Conservation (phyloP, 2,888 invertebrate species). For the Eurois occulta region DNA sequence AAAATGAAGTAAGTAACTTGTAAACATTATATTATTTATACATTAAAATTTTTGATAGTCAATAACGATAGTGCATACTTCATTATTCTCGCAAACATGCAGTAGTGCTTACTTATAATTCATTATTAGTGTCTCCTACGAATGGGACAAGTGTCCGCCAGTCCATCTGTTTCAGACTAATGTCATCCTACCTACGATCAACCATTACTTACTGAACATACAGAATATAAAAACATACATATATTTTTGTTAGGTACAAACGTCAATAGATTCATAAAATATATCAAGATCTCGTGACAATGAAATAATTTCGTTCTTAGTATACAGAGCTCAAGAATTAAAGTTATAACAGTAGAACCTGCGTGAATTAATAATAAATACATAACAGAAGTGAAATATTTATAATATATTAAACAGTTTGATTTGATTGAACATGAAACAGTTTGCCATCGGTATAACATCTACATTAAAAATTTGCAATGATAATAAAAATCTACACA, state of each 20-base stretch:
- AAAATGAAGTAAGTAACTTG: constrained; percentile 3
- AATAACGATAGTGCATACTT: not conserved
- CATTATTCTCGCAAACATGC: constrained; percentile 18
- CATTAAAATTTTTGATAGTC: not conserved
- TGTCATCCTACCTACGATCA: constrained; percentile 36
- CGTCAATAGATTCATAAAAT: constrained; percentile 46
- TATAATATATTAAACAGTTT: not conserved
- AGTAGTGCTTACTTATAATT: constrained; percentile 3
- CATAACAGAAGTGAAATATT: not conserved
- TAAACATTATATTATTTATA: constrained; percentile 4
- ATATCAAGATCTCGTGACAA: constrained; percentile 32
- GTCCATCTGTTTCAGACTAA: constrained; percentile 43
- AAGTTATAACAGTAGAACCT: not conserved
- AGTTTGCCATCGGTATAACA: constrained; percentile 20
- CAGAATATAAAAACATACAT: constrained; percentile 45
- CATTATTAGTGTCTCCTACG: constrained; percentile 1
- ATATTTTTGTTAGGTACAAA: constrained; percentile 19
- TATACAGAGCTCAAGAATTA: not conserved
- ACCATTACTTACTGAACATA: constrained; percentile 31
- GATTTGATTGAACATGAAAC: constrained; percentile 1
- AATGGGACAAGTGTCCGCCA: constrained; percentile 1
- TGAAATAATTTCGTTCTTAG: constrained; percentile 30
- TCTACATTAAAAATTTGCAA: constrained; percentile 6
- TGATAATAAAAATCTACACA: constrained; percentile 19
- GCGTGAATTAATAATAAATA: constrained; percentile 19